Conservation (phyloP, 2,888 invertebrate species). For the Ophonus ardosiacus region DNA sequence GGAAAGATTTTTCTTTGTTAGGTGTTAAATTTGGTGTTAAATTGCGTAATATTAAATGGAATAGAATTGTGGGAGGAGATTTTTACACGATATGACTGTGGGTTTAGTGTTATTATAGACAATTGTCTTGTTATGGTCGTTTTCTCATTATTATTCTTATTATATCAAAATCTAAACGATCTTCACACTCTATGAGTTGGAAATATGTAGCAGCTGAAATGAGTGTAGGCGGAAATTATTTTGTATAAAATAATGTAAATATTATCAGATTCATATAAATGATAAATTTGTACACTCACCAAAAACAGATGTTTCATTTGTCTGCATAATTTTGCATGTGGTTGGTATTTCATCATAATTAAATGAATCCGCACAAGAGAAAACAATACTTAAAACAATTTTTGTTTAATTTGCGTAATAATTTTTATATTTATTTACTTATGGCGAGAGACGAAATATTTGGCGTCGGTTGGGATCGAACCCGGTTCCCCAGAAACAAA, state of each 20-base stretch:
- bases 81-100: conserved; percentile 10
- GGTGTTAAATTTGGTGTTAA: background rate
- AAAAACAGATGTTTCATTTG: background rate
- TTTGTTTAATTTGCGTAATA: too few species aligned
- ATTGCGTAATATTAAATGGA: conserved; percentile 21
- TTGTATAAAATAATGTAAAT: background rate
- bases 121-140: conserved; percentile 26
- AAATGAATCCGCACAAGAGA: too few species aligned
- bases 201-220: conserved; percentile 10
- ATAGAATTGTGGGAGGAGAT: conserved; percentile 12
- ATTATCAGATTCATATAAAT: background rate
- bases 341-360: too few species aligned
- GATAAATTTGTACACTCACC: background rate
- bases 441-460: too few species aligned
- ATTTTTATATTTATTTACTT: too few species aligned
- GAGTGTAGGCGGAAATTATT: conserved; percentile 14
- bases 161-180: conserved; percentile 30
- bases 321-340: background rate
- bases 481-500: too few species aligned
- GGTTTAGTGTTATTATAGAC: conserved; percentile 29
- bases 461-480: too few species aligned
- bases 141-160: conserved; percentile 42
- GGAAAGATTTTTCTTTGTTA: conserved; percentile 11
- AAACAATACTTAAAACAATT: too few species aligned
- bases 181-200: conserved; percentile 32